These are phyloP conservation scores for Ganaspis brasiliensis DNA, from an alignment of 2,888 invertebrate species.

Conservation along the genomic window DNA sequence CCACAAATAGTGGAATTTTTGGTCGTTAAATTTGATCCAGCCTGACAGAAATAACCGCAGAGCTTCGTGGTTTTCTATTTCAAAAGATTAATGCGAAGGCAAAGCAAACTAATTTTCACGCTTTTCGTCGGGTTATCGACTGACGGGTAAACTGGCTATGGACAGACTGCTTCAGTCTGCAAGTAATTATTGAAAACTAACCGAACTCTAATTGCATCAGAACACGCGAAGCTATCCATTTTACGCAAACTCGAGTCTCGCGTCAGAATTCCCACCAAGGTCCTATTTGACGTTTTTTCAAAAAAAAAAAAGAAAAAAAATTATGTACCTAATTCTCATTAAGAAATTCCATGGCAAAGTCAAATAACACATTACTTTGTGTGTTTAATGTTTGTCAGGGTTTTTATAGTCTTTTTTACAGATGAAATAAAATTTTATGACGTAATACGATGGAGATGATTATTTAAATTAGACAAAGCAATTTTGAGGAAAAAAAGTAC, in stretches of 20 bases:
- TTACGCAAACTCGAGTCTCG: conserved; percentile 55
- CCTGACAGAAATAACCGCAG: conserved; percentile 52
- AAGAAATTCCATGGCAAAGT: no score
- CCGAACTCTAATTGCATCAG: conserved; percentile 69
- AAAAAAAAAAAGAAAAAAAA: background rate
- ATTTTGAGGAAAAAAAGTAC: no score
- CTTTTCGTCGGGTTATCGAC: conserved; percentile 63
- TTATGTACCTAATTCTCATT: background rate
- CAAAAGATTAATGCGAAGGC: conserved; percentile 60
- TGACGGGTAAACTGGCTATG: conserved; percentile 65
- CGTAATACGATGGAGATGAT: no score
- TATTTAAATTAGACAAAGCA: no score
- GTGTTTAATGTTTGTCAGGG: no score
- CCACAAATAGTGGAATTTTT: conserved; percentile 4
- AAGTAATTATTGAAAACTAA: conserved; percentile 72
- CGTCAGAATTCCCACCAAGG: conserved; percentile 15
- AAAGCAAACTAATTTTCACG: conserved; percentile 64
- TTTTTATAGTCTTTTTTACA: no score
- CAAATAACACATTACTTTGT: no score
- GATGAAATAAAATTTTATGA: no score
- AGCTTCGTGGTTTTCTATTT: conserved; percentile 58
- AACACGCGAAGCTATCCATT: conserved; percentile 64
- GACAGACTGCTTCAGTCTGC: conserved; percentile 62
- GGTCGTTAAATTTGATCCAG: conserved; percentile 20
- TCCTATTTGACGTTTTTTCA: background rate